Base-by-base conservation (phyloP, 1,140 invertebrate species). In the Scaptomyza montana region DNA sequence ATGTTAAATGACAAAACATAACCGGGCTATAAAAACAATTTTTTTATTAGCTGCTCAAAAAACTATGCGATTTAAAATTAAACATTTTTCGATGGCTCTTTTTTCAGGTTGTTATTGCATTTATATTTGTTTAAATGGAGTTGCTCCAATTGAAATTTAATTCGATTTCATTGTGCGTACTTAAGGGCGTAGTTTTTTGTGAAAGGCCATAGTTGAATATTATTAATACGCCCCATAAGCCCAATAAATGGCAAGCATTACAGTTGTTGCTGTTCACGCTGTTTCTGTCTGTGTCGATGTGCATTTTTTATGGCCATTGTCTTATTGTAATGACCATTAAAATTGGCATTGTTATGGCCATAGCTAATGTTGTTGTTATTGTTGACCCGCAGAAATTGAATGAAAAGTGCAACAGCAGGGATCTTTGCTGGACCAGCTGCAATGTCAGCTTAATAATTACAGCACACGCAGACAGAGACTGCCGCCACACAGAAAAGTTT, bases 181-280 rank as follows among this genome's bases (percentile, higher is more conserved):
- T 70, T 64, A 75, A 65, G 62, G 41, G 47, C 19, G 45, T 9
- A 49, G 46, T 50, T 41, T 41, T 56, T 36, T 36, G 7, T 36
- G 8, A 67, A 46, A 63, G 61, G 54, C 67, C 64, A 53, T 51
- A 54, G 72, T 60, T 69, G 79, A 89, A 89, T 80, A 89, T 89
- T 89, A 84, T 84, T 89, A 89, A 89, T 84, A 80, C 70, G 84
- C 49, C 84, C 77, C 84, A 67, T 89, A 89, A 89, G 84, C 79
- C 84, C 80, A 80, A 89, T 84, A 89, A 89, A 89, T 80, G 77
- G 69, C 56, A 53, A 67, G 74, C 74, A 89, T 89, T 77, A 54
- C 39, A 47, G 30, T 77, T 71, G 54, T 67, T 63, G 70, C 49
- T 64, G 25, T 39, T 56, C 13, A 39, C 10, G 13, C 45, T 64